These are phyloP conservation scores for Drosophila subsilvestris DNA, from an alignment of 2,888 invertebrate species.

Conservation along the genomic window DNA sequence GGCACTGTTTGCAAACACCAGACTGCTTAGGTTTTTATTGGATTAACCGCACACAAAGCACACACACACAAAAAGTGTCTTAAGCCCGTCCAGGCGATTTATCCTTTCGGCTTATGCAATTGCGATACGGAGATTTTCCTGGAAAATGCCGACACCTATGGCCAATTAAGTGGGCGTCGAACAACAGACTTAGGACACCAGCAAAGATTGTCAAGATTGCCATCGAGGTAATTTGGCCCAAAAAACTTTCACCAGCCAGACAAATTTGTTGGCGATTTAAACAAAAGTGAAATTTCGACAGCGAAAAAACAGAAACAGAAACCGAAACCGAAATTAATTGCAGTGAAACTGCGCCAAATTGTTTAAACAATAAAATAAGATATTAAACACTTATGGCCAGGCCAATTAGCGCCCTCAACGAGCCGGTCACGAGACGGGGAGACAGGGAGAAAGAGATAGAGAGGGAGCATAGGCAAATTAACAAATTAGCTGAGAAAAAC, in stretches of 20 bases:
- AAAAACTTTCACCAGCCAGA: conserved; percentile 48
- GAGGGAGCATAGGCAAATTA: conserved; percentile 65
- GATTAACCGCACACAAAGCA: conserved; percentile 58
- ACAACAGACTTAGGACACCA: conserved; percentile 60
- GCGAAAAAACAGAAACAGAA: conserved; percentile 20
- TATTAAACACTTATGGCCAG: conserved; percentile 54
- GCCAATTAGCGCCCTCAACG: conserved; percentile 68
- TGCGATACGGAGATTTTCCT: conserved; percentile 45
- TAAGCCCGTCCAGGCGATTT: conserved; percentile 38
- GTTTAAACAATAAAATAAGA: conserved; percentile 62
- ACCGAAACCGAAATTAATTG: conserved; percentile 31
- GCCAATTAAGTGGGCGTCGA: conserved; percentile 38
- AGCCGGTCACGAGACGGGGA: conserved; percentile 20
- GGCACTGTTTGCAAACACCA: conserved; percentile 70
- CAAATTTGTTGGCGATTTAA: not conserved
- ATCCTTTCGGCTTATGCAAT: conserved; percentile 55
- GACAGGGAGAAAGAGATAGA: conserved; percentile 32
- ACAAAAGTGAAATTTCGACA: conserved; percentile 4
- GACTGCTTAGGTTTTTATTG: conserved; percentile 68
- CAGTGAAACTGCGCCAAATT: conserved; percentile 20
- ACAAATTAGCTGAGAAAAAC: conserved; percentile 67
- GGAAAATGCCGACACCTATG: conserved; percentile 51
- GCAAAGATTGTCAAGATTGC: conserved; percentile 29
- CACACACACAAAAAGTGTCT: conserved; percentile 53
- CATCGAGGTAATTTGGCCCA: not conserved